Percentiles rank a stretch among this genome's conserved stretches.
These are phyloP conservation scores for Paraescarpia echinospica DNA, from an alignment of 1,140 invertebrate genomes.

Conservation along the genomic window DNA sequence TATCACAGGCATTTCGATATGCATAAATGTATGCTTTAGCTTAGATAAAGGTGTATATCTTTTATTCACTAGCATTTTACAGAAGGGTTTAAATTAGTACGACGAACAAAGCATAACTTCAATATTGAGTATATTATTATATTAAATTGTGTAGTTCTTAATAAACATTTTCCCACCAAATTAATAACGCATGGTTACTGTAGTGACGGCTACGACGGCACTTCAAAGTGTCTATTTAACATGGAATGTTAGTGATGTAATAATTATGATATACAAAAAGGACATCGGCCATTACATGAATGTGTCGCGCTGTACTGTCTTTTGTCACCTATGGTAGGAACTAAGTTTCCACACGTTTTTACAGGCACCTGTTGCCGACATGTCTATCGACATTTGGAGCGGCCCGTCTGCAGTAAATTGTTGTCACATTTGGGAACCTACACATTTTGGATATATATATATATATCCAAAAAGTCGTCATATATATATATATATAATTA, in stretches of 20 bases:
- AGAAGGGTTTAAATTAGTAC: too few species aligned
- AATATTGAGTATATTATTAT: background rate
- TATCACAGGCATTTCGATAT: background rate
- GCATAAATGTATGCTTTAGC: background rate
- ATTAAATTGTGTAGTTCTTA: background rate
- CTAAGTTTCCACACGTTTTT: background rate
- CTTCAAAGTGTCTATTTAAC: background rate
- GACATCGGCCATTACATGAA: background rate
- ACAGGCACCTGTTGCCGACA: background rate
- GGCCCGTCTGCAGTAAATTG: background rate
- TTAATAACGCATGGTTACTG: background rate
- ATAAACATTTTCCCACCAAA: background rate
- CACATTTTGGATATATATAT: too few species aligned
- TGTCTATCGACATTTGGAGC: background rate
- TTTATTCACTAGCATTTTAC: too few species aligned
- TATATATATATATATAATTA: too few species aligned
- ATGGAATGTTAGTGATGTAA: background rate
- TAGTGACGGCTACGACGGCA: background rate
- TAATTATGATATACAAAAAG: background rate
- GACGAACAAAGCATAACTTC: background rate
- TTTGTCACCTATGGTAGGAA: background rate
- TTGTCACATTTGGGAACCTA: background rate
- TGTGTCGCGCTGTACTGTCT: background rate
- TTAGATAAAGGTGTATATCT: background rate
- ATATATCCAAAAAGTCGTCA: too few species aligned